Evolutionary conservation across 2,888 invertebrate genomes (phyloP), one percentile per base, ranked within the genome.

Genomic region (Phengaris alcon): DNA sequence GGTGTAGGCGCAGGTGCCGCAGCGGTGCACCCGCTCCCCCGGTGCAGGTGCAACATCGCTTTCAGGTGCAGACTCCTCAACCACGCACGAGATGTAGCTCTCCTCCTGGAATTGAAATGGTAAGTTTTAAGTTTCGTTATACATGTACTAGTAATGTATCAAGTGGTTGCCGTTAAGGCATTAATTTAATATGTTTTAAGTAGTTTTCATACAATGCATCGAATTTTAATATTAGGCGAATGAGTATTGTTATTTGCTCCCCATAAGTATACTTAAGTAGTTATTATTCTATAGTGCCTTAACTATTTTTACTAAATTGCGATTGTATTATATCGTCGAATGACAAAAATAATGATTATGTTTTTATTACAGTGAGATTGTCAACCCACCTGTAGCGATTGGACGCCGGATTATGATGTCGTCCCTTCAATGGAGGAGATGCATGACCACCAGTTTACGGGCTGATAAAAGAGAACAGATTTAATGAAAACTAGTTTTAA

Each of bases 61-160:
- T 70, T 94, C 94, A n/a, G 95, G 93, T 75, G 92, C 94, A 75
- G 97, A 97, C 79, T 97, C 97, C 85, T 97, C 97, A 54, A 97
- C 91, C 77, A 98, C 97, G 90, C 97, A 98, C 0, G 97, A 95
- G 86, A 98, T 98, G 90, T 96, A 98, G 86, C 97, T 97, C 88
- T 97, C 97, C 84, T 98, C 98, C 95, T 97, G 94, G 46, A 95
- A 80, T 77, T 75, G 6, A 52, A 9, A 59, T 0, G 22, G 22
- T 22, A 15, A 59, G 59, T 22, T 10, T 1, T 59, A 9, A 59
- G 59, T 22, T 59, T 57, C 3, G 59, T 10, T 22, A 10, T 15
- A 22, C 9, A 22, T 22, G 59, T 22, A 9, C 9, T 59, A n/a
- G 57, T 15, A 9, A 9, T 15, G 57, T 8, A 8, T 15, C 15